Percentiles rank a stretch among this genome's conserved stretches.
phyloP scores from a whole-genome alignment of 2,113 vertebrate genomes.

The Proteles cristata region DNA sequence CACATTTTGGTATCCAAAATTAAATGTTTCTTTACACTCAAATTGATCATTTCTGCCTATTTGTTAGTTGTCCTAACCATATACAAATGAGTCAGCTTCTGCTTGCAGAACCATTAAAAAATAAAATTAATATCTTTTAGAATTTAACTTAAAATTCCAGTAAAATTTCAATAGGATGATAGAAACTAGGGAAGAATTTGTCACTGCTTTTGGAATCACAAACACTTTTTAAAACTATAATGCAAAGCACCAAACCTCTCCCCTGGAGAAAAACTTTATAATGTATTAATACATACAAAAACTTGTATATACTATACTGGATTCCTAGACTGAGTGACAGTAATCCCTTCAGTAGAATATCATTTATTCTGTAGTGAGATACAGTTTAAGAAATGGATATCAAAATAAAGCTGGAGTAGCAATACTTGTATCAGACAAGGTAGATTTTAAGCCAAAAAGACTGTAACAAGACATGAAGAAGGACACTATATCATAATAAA shows the following conservation, averaged over 20 bases:
- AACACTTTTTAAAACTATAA: neutral
- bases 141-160: conserved; percentile 11
- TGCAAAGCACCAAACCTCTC: neutral
- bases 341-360: neutral
- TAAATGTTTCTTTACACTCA: neutral
- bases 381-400: neutral
- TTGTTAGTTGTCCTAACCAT: neutral
- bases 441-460: neutral
- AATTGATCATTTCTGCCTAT: neutral
- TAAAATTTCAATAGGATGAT: neutral
- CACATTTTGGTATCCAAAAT: neutral
- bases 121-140: neutral
- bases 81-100: neutral
- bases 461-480: neutral
- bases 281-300: neutral
- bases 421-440: neutral
- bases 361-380: conserved; percentile 35
- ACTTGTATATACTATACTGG: neutral
- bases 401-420: neutral
- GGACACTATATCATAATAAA: neutral
- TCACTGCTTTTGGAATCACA: neutral
- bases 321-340: neutral
- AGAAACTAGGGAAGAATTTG: neutral
- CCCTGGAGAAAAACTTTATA: neutral
- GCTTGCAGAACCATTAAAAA: conserved; percentile 12